Base-by-base conservation (phyloP, 2,797 vertebrate species). In the Tarsius wallacei region DNA sequence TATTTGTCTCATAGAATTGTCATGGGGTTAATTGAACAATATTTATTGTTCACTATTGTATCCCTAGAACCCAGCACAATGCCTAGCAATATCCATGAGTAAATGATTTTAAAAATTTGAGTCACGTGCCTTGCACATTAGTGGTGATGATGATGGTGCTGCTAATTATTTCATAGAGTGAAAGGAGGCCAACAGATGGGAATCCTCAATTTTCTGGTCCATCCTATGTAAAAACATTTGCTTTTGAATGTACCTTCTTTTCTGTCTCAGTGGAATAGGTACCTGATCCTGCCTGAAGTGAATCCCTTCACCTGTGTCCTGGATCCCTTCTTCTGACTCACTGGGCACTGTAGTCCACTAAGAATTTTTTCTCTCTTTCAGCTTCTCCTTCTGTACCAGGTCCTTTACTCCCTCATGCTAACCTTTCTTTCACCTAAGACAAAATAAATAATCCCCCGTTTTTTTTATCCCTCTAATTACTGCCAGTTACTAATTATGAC, bases 361-460 rank as follows among this genome's bases (percentile, higher is more conserved):
- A 76, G n/a, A 51, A 42, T 66, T 51, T 49, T 47, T 70, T 93
- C 55, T 90, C 53, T 70, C 66, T 42, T 59, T 51, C 24, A 70
- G 8, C 64, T 81, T 84, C 14, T 70, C 14, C 22, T 3, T 59
- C 19, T 55, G 21, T 81, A 28, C 61, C 28, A 77, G 7, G 68
- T 93, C 55, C 74, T 91, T 94, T 70, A 51, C 47, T 42, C 93
- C 66, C n/a, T 80, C 47, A 64, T 26, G 28, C 59, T 77, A 90
- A n/a, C 36, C 55, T 66, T 94, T 78, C 55, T n/a, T 78, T 82
- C 36, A 87, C 87, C 31, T 87, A 49, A 89, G 76, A 53, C 63
- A 83, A 96, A 94, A 63, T 74, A 61, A 64, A 28, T 51, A 42
- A 8, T 61, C 22, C 21, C 47, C 64, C 21, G 17, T 13, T 83